These are phyloP conservation scores for Drosophila cardini DNA, from an alignment of 1,140 invertebrate species.

Conservation along the genomic window DNA sequence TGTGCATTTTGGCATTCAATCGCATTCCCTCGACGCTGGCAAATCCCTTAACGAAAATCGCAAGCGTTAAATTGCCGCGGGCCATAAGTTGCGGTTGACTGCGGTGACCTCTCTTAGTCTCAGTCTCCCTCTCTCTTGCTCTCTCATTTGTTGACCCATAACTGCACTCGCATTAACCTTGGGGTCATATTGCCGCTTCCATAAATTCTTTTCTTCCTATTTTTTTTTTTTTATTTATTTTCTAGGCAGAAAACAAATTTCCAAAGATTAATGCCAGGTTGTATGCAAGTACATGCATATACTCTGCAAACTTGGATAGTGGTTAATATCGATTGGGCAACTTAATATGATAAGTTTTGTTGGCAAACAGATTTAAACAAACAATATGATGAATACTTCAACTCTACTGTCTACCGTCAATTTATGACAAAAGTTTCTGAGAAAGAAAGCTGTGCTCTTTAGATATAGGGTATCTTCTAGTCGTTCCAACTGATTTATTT, in stretches of 20 bases:
- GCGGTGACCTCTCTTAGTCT: slow-evolving; percentile 13
- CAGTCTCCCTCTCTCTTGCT: neutral
- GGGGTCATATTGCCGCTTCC: slow-evolving; percentile 42
- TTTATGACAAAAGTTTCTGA: too few species aligned
- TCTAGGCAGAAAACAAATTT: slow-evolving; percentile 69
- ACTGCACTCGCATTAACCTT: slow-evolving; percentile 41
- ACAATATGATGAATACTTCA: too few species aligned
- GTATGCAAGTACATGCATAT: slow-evolving; percentile 6
- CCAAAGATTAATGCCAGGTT: slow-evolving; percentile 68
- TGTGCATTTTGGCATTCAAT: slow-evolving; percentile 81
- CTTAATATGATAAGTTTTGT: too few species aligned
- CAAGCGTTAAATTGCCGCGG: slow-evolving; percentile 77
- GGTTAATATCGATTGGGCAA: too few species aligned
- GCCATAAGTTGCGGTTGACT: slow-evolving; percentile 55
- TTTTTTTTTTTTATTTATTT: neutral
- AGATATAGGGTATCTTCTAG: neutral
- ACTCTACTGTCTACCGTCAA: too few species aligned
- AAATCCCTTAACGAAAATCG: slow-evolving; percentile 73
- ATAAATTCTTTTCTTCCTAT: slow-evolving; percentile 40
- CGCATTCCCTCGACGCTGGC: slow-evolving; percentile 48
- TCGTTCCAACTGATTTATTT: neutral
- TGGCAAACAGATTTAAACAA: too few species aligned
- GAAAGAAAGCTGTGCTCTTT: too few species aligned
- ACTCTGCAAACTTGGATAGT: neutral
- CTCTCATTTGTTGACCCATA: neutral